Base-by-base conservation (phyloP, 2,888 invertebrate genomes). In the Pelosia muscerda region DNA sequence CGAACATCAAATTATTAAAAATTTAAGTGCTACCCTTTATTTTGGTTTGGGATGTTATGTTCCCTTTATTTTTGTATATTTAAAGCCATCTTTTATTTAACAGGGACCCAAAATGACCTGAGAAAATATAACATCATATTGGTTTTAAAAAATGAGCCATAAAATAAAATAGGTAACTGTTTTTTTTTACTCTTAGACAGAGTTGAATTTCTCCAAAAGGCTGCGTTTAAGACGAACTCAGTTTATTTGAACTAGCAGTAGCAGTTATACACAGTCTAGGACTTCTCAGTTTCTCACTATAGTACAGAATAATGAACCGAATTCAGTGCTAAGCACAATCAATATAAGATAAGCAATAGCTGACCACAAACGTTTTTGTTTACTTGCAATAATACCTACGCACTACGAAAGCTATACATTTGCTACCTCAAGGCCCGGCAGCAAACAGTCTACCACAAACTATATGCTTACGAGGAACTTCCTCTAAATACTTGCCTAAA, bases 1-100 rank as follows among this genome's bases (percentile, higher is more conserved):
- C 73, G 80, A 77, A 76, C 78, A 74, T 76, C 74, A 75, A 83
- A 85, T 88, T 88, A 86, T 88, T 88, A 86, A 88, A 86, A 84
- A 86, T 87, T 76, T 83, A 85, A 83, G 54, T 58, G 66, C 31
- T 53, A 68, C 71, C 80, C 80, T 73, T 66, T 71, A 70, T 77
- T 77, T 73, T 63, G 71, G 59, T 42, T 65, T 38, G 60, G 69
- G 69, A 74, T 75, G 67, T 70, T 68, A 58, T 66, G 69, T 49
- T 13, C 71, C 19, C 66, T 79, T 74, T 72, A 72, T 77, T 74
- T 77, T 79, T 68, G 71, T 72, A 77, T 69, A 49, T 63, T 57
- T 79, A 70, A 66, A 23, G 31, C 53, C 26, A 15, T 26, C 26
- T 67, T 58, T 67, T 58, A 63, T 69, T 63, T 59, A 38, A 26